A percentile compares a stretch with the other conserved stretches of the same genome.
Conservation (phyloP, 2,113 vertebrate species). For the Sturnira hondurensis region DNA sequence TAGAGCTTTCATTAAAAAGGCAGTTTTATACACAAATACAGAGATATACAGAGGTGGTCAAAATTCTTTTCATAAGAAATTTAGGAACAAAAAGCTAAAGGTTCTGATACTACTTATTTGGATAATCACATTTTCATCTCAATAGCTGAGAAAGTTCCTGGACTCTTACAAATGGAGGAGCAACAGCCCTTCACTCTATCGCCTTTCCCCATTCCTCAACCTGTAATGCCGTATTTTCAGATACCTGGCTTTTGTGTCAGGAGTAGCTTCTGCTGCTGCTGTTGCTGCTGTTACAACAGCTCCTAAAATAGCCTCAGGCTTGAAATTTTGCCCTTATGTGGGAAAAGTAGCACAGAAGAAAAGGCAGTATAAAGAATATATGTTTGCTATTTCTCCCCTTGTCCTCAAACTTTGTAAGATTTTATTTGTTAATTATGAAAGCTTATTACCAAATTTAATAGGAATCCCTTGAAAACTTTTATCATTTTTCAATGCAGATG, state of each 20-base stretch:
- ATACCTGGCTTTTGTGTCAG: neutral
- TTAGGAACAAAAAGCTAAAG: neutral
- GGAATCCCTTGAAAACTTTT: neutral
- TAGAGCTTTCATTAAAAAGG: neutral
- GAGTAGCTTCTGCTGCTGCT: neutral
- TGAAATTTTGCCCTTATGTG: neutral
- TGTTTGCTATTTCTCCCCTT: neutral
- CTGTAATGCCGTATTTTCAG: neutral
- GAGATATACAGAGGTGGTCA: neutral
- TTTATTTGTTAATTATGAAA: neutral
- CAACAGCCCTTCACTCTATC: neutral
- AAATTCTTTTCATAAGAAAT: neutral
- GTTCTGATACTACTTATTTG: neutral
- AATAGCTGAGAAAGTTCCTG: neutral
- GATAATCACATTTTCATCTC: neutral
- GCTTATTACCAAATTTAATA: neutral
- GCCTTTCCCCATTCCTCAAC: neutral
- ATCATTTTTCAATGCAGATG: neutral
- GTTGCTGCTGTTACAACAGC: neutral
- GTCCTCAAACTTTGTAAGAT: conserved; percentile 4
- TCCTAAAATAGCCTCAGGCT: neutral
- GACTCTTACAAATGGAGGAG: neutral
- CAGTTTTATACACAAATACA: neutral
- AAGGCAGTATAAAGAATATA: neutral
- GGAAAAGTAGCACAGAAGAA: neutral